These are phyloP conservation scores for Pipra filicauda DNA, from an alignment of 2,113 vertebrate species.

Conservation along the genomic window DNA sequence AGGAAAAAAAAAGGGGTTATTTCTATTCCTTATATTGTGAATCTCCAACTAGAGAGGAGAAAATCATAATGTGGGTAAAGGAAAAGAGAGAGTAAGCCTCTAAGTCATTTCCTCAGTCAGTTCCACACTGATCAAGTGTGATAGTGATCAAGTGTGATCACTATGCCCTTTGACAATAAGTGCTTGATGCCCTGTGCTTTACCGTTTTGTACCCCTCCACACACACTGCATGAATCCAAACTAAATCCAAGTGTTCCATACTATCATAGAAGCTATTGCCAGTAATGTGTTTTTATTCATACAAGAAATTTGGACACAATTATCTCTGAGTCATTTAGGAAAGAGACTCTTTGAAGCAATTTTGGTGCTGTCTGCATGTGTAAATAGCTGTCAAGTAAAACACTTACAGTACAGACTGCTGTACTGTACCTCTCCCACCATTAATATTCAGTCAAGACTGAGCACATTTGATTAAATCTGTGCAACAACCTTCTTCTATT, in stretches of 20 bases:
- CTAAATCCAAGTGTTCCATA: neutral
- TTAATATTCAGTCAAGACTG: neutral
- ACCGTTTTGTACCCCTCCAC: neutral
- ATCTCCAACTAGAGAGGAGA: neutral
- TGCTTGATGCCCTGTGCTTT: neutral
- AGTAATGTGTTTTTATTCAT: neutral
- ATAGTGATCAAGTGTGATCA: neutral
- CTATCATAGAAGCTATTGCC: neutral
- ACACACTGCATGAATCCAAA: neutral
- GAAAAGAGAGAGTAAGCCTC: neutral
- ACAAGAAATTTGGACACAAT: neutral
- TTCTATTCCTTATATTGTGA: neutral
- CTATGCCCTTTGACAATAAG: neutral
- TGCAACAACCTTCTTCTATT: neutral
- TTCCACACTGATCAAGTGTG: neutral
- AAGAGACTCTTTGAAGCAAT: neutral
- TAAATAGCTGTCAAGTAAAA: neutral
- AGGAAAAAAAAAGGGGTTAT: neutral
- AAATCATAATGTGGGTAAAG: neutral
- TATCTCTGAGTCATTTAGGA: neutral
- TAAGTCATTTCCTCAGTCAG: neutral
- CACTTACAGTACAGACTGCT: neutral
- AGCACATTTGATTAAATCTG: neutral
- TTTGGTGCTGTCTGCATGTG: neutral
- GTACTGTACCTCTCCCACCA: neutral